Evolutionary conservation across 2,113 vertebrate species (phyloP).

Genomic region (Paraplagusia blochii): DNA sequence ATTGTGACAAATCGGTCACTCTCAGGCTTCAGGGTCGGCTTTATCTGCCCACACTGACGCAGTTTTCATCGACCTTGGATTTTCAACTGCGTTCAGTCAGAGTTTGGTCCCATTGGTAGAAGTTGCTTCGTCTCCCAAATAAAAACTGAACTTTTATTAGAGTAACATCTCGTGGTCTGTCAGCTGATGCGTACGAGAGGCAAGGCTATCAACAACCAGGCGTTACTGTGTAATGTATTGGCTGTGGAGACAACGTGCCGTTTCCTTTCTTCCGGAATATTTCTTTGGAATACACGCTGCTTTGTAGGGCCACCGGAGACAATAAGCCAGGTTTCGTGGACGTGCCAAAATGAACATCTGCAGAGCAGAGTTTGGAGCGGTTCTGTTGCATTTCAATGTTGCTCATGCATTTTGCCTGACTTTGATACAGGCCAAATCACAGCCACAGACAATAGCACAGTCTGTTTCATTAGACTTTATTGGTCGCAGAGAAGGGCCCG

Average conservation of each 20-base stretch:
- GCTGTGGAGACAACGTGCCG: neutral
- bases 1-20: slow-evolving; percentile 27
- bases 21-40: slow-evolving; percentile 23
- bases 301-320: slow-evolving; percentile 52
- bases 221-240: neutral
- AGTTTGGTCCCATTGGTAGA: neutral
- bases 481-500: slow-evolving; percentile 27
- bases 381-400: slow-evolving; percentile 52
- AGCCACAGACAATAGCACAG: slow-evolving; percentile 48
- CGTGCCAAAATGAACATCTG: slow-evolving; percentile 75
- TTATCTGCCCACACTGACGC: slow-evolving; percentile 32
- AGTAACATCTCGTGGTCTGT: too few relatives aligned
- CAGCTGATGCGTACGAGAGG: too few relatives aligned
- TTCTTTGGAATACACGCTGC: slow-evolving; percentile 41
- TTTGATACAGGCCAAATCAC: slow-evolving; percentile 51
- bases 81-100: slow-evolving; percentile 9
- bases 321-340: slow-evolving; percentile 55
- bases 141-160: too few relatives aligned
- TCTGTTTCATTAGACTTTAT: slow-evolving; percentile 53
- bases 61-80: slow-evolving; percentile 25
- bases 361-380: slow-evolving; percentile 61
- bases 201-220: neutral
- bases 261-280: slow-evolving; percentile 6
- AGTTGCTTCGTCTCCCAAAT: neutral
- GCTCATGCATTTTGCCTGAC: slow-evolving; percentile 32